A percentile compares a stretch with the other conserved stretches of the same genome.
Evolutionary conservation across 2,888 invertebrate species (phyloP).

Genomic region (Vanessa cardui): DNA sequence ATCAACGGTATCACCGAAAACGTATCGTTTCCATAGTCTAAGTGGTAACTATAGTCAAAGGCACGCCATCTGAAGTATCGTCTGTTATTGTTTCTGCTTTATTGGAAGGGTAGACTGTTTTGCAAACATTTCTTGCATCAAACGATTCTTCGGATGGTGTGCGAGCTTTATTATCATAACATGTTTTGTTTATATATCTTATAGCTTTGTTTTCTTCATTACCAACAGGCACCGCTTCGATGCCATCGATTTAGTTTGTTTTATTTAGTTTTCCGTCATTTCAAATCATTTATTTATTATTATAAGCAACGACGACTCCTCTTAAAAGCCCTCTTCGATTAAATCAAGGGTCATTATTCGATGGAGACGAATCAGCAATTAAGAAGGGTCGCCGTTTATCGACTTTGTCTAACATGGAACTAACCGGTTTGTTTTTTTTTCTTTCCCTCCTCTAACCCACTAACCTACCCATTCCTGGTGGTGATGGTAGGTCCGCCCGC

Average conservation of each 20-base stretch:
- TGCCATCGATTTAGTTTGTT: constrained; percentile 62
- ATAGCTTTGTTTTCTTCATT: constrained; percentile 62
- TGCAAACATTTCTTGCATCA: constrained; percentile 74
- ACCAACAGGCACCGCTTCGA: constrained; percentile 59
- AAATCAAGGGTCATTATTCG: background rate
- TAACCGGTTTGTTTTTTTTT: constrained; percentile 67
- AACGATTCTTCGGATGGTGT: constrained; percentile 79
- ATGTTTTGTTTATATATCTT: constrained; percentile 79
- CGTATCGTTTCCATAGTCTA: constrained; percentile 80
- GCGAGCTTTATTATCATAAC: constrained; percentile 77
- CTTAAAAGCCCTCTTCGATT: constrained; percentile 29
- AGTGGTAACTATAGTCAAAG: constrained; percentile 67
- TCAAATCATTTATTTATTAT: constrained; percentile 41
- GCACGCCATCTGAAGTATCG: constrained; percentile 65
- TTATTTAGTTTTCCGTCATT: constrained; percentile 41
- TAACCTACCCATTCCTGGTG: constrained; percentile 81
- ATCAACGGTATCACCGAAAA: constrained; percentile 71
- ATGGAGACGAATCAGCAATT: constrained; percentile 23
- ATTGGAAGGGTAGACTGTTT: constrained; percentile 74
- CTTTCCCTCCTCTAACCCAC: constrained; percentile 66
- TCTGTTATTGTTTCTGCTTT: constrained; percentile 72
- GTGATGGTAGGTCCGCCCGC: constrained; percentile 82
- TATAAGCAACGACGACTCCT: constrained; percentile 46
- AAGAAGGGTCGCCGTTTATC: constrained; percentile 49
- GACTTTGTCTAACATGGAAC: constrained; percentile 60